Base-by-base conservation (phyloP, 1,140 invertebrate genomes). In the Bathynomus jamesi region DNA sequence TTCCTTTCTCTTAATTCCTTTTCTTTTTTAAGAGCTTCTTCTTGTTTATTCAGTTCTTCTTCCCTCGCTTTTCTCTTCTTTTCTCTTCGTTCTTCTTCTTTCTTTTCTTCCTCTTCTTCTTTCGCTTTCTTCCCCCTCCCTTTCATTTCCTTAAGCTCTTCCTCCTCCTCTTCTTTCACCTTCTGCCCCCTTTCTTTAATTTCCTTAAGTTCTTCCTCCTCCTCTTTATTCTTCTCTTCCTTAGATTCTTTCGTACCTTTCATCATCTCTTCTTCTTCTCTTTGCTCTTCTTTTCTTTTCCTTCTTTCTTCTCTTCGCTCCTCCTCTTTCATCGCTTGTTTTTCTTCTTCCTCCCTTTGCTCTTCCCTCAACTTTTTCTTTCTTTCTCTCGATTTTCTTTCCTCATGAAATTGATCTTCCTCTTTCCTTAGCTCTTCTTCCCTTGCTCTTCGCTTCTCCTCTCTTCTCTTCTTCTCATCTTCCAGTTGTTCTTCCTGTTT, bases 151-250 rank as follows among this genome's bases (percentile, higher is more conserved):
- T 62, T 71, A 70, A 66, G 74, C 65, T 28, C 67, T 71, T 13
- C 80, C 78, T 73, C 69, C 80, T 74, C 53, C 72, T 8, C 74
- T 78, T 78, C 76, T 65, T 60, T 74, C 73, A 75, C 72, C 65
- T 65, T 75, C 71, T 31, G 70, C 70, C 61, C 76, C 77, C 25
- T 69, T 40, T 67, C 73, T 46, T 78, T 77, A 5, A 10, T 69
- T 32, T 2, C 17, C 3, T 69, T 69, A 24, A n/a, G 24, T 32
- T n/a, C 5, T 53, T 53, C 40, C 2, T 53, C 65, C 70, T 40
- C 21, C 2, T 53, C 1, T 17, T 3, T 53, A 53, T 53, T 53
- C 21, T 17, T 40, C 13, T 53, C 21, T 17, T 53, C 2, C 13
- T 2, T 53, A 17, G 13, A 3, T 53, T 53, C 21, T 2, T 53